Base-by-base conservation (phyloP, 92 coral and sea anemone genomes). In the Zoanthus solanderi region DNA sequence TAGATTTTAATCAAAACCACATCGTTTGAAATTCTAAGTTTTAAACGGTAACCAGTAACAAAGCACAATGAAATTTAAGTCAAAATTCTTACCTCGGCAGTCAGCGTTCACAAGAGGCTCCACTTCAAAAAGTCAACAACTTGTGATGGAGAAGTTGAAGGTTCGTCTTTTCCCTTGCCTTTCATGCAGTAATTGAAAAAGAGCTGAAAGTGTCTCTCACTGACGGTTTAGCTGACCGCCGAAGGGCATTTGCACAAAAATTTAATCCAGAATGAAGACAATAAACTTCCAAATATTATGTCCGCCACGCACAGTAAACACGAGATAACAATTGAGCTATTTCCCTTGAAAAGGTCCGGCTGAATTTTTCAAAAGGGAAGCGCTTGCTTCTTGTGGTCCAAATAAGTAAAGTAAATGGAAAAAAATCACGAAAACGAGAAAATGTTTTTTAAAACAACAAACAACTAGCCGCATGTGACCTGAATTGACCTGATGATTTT, bases 121-220 rank as follows among this genome's bases (percentile, higher is more conserved):
- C 82, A 77, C 82, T 77, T 77, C 47, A 77, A 34, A 77, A 5
- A 77, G 67, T 54, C 82, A 77, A 77, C 82, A 77, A 48, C 66
- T 77, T 29, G 67, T 30, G 69, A 63, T 6, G 45, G 44, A 77
- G 82, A 54, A 31, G 45, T 53, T 28, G 65, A 52, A 77, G 82
- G 5, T 76, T 54, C 82, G 82, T 77, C 47, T 77, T 77, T 54
- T 77, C 68, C 42, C 29, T 53, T 67, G 42, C 67, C 68, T 77
- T 77, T 54, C 82, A 66, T 77, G 48, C 68, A 77, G 52, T 77
- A 77, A 77, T 56, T 77, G 82, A 77, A 77, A 28, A 30, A 34
- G 60, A 17, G 82, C 29, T 77, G 82, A 77, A 54, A 66, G 67
- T 53, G 82, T 77, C 82, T 77, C 54, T 53, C 31, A 47, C 23